A percentile compares a stretch with the other conserved stretches of the same genome.
These are phyloP conservation scores for Hydrozoanthus gracilis DNA, from an alignment of 92 coral and sea anemone genomes.

Conservation along the genomic window DNA sequence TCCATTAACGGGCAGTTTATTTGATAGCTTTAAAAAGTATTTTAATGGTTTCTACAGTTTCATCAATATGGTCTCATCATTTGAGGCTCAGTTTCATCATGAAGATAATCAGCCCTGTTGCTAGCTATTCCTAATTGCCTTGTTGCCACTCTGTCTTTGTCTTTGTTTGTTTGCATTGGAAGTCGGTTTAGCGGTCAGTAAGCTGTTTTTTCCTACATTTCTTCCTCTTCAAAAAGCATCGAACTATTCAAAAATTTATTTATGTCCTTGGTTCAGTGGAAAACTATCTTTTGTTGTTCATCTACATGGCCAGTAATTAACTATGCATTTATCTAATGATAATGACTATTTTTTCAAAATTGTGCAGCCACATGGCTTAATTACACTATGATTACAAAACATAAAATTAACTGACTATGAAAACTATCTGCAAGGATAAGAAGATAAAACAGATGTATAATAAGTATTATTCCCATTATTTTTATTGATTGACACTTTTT, in stretches of 20 bases:
- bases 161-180: too few species aligned
- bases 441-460: not conserved
- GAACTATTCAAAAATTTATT: not conserved
- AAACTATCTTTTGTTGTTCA: not conserved
- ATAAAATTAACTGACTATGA: not conserved
- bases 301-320: not conserved
- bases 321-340: not conserved
- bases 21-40: too few species aligned
- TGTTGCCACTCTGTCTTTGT: too few species aligned
- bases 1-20: too few species aligned
- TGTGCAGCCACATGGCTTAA: not conserved
- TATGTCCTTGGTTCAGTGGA: not conserved
- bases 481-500: too few species aligned
- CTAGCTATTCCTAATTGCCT: too few species aligned
- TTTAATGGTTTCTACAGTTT: too few species aligned
- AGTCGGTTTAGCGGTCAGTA: too few species aligned
- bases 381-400: not conserved
- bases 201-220: too few species aligned
- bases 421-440: not conserved
- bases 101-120: too few species aligned
- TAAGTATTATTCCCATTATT: not conserved
- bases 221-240: not conserved
- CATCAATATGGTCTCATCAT: too few species aligned
- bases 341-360: not conserved
- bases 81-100: too few species aligned